Evolutionary conservation across 2,888 invertebrate genomes (phyloP), one percentile per base, ranked within the genome.

Genomic region (Eurytoma adleriae): DNA sequence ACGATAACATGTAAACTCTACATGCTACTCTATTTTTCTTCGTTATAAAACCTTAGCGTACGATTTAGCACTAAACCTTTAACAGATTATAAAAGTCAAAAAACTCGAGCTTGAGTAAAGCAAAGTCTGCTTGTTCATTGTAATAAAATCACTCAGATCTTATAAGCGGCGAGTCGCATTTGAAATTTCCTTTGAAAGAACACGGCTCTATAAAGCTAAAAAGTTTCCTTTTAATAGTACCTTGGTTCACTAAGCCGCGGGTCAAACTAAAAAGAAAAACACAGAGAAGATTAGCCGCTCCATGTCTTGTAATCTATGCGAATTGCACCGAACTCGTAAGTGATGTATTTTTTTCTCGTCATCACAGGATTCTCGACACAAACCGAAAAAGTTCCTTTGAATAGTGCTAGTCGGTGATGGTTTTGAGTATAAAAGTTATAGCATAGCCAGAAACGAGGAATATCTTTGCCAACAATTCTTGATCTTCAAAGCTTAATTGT

Each of bases 401-500:
- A 18, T 40, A 59, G 59, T 66, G 59, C 18, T 68, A 62, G 40
- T 50, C 57, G 16, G 10, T 59, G 61, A 50, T n/a, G 67, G 30
- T 61, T 66, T 70, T 80, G 71, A 76, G 54, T 67, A 76, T 48
- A 61, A 54, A 7, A 67, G 52, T 67, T 14, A 14, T 59, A 13
- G 40, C 78, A 62, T 79, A 73, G 62, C 56, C 61, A 69, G 27
- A 40, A 70, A 48, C 52, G 66, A 75, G 69, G 20, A 79, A 73
- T 54, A 24, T 64, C 48, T 56, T 40, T 72, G 18, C 64, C 64
- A 20, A 27, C n/a, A 18, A 69, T 48, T 76, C 27, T 79, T 75
- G 61, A 76, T 76, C 71, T 80, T 76, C 40, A 80, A 75, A 75
- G 52, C 74, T 80, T 27, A 76, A 76, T 80, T 80, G 71, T 75